Conservation (phyloP, 2,888 invertebrate species). For the Caenorhabditis doughertyi region DNA sequence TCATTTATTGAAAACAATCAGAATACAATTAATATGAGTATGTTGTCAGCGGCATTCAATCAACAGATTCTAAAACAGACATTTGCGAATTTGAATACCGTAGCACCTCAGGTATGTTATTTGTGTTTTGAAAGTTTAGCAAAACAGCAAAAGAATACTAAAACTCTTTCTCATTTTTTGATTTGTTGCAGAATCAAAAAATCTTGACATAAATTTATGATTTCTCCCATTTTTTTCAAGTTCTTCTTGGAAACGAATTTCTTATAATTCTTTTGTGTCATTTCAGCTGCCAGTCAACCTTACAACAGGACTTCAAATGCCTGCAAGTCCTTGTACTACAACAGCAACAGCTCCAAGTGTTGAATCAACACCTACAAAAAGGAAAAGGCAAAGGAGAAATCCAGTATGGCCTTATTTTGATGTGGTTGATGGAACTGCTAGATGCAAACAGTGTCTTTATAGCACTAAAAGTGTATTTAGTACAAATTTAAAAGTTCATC, state of each 20-base stretch:
- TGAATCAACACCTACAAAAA: constrained; percentile 70
- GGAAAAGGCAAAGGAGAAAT: constrained; percentile 78
- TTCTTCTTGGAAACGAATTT: constrained; percentile 15
- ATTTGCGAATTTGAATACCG: constrained; percentile 49
- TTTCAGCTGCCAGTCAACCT: constrained; percentile 57
- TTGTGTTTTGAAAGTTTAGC: not conserved
- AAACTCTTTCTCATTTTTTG: constrained; percentile 1
- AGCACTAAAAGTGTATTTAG: constrained; percentile 79
- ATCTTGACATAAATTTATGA: constrained; percentile 29
- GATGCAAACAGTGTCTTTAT: constrained; percentile 79
- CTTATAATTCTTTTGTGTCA: not conserved
- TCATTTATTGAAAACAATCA: constrained; percentile 62
- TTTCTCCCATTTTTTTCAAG: not conserved
- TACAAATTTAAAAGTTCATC: constrained; percentile 80
- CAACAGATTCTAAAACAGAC: constrained; percentile 59
- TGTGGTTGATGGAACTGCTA: constrained; percentile 75
- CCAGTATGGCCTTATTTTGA: constrained; percentile 81
- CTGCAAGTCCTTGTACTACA: constrained; percentile 56
- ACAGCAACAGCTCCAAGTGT: constrained; percentile 49
- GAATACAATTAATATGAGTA: constrained; percentile 63
- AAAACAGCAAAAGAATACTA: not conserved
- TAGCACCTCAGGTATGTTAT: constrained; percentile 36
- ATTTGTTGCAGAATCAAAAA: constrained; percentile 49
- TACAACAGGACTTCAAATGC: constrained; percentile 50
- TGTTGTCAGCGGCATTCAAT: constrained; percentile 66